Conservation (phyloP, 2,888 invertebrate species). For the Tuberolachnus salignus region DNA sequence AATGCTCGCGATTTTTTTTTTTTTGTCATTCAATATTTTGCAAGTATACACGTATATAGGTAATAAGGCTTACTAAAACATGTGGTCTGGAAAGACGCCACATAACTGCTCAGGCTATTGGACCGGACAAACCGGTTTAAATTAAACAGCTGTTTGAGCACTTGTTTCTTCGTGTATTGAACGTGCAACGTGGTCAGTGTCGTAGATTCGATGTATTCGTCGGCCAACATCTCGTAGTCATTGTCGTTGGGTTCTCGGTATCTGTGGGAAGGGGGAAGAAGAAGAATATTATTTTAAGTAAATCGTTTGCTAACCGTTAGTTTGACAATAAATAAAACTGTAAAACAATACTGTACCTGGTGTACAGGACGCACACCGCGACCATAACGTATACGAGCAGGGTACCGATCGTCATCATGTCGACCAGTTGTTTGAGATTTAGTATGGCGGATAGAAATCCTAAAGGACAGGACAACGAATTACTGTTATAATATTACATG, state of each 20-base stretch:
- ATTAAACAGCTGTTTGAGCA: conserved; percentile 58
- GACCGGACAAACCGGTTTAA: conserved; percentile 50
- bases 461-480: conserved; percentile 61
- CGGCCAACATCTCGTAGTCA: conserved; percentile 39
- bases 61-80: conserved; percentile 57
- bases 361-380: conserved; percentile 80
- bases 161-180: conserved; percentile 37
- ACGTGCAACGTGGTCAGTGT: conserved; percentile 38
- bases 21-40: not conserved
- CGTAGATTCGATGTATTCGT: conserved; percentile 55
- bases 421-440: conserved; percentile 81
- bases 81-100: conserved; percentile 56
- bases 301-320: not conserved
- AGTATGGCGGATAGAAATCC: conserved; percentile 82
- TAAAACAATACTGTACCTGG: conserved; percentile 71
- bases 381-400: conserved; percentile 88
- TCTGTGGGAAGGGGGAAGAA: no score
- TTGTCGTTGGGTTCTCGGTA: conserved; percentile 57
- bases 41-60: not conserved
- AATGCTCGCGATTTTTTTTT: not conserved
- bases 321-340: not conserved
- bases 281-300: no score
- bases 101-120: conserved; percentile 56
- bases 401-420: conserved; percentile 90
- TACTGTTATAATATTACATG: no score